phyloP scores from a whole-genome alignment of 1,140 invertebrate genomes.

The Trypoxylus dichotomus region DNA sequence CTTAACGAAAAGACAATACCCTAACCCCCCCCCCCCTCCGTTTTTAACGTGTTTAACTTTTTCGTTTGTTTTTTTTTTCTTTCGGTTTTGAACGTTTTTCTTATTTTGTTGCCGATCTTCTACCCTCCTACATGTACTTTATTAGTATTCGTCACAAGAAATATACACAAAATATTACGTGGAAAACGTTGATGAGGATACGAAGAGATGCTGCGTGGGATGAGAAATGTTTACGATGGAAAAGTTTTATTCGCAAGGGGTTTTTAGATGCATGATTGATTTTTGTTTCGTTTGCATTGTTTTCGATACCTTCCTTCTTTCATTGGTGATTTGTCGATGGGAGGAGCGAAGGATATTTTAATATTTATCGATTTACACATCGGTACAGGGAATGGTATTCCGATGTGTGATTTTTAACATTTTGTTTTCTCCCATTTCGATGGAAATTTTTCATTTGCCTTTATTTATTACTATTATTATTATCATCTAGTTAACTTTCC shows the following conservation, averaged over 20 bases:
- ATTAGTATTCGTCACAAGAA: too few species aligned
- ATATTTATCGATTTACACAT: neutral
- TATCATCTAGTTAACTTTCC: neutral
- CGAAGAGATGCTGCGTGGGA: too few species aligned
- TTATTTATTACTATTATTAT: neutral
- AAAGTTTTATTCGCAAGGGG: too few species aligned
- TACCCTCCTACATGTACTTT: neutral
- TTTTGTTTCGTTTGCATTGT: slow-evolving; percentile 17
- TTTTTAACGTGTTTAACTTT: neutral
- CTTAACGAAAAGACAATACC: neutral
- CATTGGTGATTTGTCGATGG: neutral
- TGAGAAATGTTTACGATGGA: too few species aligned
- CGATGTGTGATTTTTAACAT: neutral
- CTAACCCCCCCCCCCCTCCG: neutral
- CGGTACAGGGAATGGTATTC: neutral
- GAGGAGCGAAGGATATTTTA: neutral
- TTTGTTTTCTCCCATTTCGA: neutral
- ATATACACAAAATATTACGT: too few species aligned
- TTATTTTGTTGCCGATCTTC: neutral
- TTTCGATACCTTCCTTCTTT: neutral
- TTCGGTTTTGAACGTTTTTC: neutral
- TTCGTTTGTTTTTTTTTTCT: neutral
- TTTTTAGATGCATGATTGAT: neutral
- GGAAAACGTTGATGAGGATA: neutral
- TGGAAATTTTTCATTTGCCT: neutral